phyloP scores from a whole-genome alignment of 2,113 vertebrate species.

The Limanda limanda region DNA sequence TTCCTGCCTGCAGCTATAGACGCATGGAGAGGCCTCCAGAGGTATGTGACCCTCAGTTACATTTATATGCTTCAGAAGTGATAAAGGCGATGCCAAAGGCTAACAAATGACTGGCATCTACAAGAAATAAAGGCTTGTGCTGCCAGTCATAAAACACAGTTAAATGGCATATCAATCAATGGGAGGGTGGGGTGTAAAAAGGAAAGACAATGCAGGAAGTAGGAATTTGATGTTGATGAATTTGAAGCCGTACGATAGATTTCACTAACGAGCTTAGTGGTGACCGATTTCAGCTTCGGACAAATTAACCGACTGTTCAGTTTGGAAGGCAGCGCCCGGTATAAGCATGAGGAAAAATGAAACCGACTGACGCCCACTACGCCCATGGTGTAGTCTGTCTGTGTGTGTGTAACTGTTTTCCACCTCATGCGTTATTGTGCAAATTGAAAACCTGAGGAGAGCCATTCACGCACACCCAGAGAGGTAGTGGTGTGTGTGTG shows the following conservation, averaged over 20 bases:
- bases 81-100: slow-evolving; percentile 65
- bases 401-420: slow-evolving; percentile 60
- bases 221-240: background rate
- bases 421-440: slow-evolving; percentile 73
- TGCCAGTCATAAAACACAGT: slow-evolving; percentile 33
- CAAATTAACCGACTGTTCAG: slow-evolving; percentile 15
- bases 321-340: slow-evolving; percentile 8
- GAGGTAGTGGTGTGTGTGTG: slow-evolving; percentile 17
- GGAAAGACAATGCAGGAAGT: background rate
- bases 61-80: slow-evolving; percentile 59
- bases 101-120: slow-evolving; percentile 62
- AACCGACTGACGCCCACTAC: slow-evolving; percentile 28
- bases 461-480: slow-evolving; percentile 48
- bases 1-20: slow-evolving; percentile 58
- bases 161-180: slow-evolving; percentile 19
- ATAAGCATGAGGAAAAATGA: background rate
- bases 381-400: slow-evolving; percentile 48
- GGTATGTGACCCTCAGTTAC: slow-evolving; percentile 67
- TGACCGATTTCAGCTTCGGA: slow-evolving; percentile 26
- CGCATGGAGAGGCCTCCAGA: slow-evolving; percentile 49
- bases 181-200: background rate
- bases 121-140: slow-evolving; percentile 49
- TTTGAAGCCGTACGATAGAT: slow-evolving; percentile 1
- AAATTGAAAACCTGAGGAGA: slow-evolving; percentile 74
- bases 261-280: slow-evolving; percentile 16